Evolutionary conservation across 2,888 invertebrate species (phyloP).

Genomic region (Oscheius onirici): DNA sequence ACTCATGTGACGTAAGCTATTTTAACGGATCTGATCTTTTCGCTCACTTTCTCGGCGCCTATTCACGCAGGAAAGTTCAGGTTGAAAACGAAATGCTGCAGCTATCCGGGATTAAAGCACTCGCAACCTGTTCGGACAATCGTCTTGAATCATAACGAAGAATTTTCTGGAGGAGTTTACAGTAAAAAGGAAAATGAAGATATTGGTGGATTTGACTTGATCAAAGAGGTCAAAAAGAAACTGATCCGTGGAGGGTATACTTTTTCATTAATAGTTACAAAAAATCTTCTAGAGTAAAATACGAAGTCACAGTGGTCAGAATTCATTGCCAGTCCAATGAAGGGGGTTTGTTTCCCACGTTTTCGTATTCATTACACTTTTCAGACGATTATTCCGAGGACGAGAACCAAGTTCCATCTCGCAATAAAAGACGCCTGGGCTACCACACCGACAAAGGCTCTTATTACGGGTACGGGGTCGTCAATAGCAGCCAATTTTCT

Average conservation of each 20-base stretch:
- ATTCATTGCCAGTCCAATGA: conserved; percentile 42
- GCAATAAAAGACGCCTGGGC: conserved; percentile 4
- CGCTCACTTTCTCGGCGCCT: not conserved
- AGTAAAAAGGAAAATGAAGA: conserved; percentile 41
- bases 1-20: conserved; percentile 58
- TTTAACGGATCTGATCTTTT: not conserved
- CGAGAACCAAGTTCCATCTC: not conserved
- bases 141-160: conserved; percentile 59
- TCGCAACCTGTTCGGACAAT: conserved; percentile 57
- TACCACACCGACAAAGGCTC: conserved; percentile 20
- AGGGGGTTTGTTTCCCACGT: not conserved
- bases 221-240: conserved; percentile 67
- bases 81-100: conserved; percentile 65
- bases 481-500: conserved; percentile 7
- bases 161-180: conserved; percentile 51
- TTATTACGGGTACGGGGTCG: conserved; percentile 11
- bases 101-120: conserved; percentile 51
- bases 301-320: conserved; percentile 58
- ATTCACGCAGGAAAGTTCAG: conserved; percentile 35
- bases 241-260: conserved; percentile 54
- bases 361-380: not conserved
- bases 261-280: not conserved
- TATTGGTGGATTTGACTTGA: conserved; percentile 60
- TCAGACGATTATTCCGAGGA: not conserved
- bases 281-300: conserved; percentile 57